Base-by-base conservation (phyloP, 2,888 invertebrate genomes). In the Spisula subtruncata region DNA sequence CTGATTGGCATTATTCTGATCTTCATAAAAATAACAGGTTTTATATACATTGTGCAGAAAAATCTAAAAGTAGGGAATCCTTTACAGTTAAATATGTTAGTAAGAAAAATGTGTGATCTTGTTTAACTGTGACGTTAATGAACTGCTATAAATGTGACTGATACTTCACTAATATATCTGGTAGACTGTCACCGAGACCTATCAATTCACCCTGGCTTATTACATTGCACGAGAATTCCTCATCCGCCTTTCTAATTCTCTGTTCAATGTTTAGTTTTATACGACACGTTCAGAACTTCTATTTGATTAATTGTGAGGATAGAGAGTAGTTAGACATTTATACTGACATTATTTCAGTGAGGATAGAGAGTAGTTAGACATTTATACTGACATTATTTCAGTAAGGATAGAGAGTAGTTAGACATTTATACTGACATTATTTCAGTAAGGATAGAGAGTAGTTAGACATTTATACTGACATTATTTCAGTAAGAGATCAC, bases 271-370 rank as follows among this genome's bases (percentile, higher is more conserved):
- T 8, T 32, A 71, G 8, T 71, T 71, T 71, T 10, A 5, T 32
- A 32, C 16, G 25, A 75, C 75, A 75, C 35, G n/a, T n/a, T n/a
- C n/a, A n/a, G n/a, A n/a, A n/a, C 35, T 75, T 75, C 75, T 35
- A 75, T 75, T 35, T 75, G 35, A 75, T 75, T 75, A 75, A 75
- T 75, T 32, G 75, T 75, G 35, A 75, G 16, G 14, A 25, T 66
- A 25, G 60, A 66, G 60, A 71, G 71, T 16, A 71, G 71, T 71
- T 8, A 18, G 29, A 35, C 75, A 75, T 75, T 75, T 32, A 75
- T 32, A 32, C 60, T 66, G 8, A 66, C n/a, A n/a, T 66, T 66
- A n/a, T 66, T 66, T 4, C 75, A 35, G 16, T 14, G 35, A 75
- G 16, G 14, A 25, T 66, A 25, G 60, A 66, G 60, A 71, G 71